These are phyloP conservation scores for Rhinichthys osculus DNA, from an alignment of 2,797 vertebrate genomes.

Conservation along the genomic window DNA sequence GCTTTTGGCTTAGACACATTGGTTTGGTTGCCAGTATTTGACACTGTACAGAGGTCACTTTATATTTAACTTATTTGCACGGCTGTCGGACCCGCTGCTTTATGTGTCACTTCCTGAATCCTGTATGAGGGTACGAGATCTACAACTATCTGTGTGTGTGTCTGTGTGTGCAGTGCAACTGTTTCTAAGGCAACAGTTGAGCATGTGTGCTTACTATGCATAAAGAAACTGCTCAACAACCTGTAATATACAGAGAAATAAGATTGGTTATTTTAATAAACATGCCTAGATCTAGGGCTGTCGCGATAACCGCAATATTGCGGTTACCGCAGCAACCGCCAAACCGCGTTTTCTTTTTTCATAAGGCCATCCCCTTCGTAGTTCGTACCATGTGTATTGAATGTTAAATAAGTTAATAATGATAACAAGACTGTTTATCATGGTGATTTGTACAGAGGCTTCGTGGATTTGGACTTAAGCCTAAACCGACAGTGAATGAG, in stretches of 20 bases:
- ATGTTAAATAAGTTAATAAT: no score
- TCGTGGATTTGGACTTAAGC: no score
- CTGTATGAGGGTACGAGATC: not conserved
- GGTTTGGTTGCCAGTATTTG: slow-evolving; percentile 12
- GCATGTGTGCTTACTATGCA: not conserved
- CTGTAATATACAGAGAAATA: not conserved
- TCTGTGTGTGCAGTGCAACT: not conserved
- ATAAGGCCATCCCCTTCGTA: no score
- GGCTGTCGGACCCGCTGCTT: not conserved
- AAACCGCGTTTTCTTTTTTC: no score
- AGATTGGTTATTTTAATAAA: not conserved
- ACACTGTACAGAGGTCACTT: slow-evolving; percentile 28
- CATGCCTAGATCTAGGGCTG: not conserved
- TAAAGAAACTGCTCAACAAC: not conserved
- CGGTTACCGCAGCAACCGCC: no score
- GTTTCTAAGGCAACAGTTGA: not conserved
- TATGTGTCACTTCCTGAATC: not conserved
- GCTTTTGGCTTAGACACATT: not conserved
- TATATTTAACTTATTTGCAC: not conserved
- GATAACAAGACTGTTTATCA: no score
- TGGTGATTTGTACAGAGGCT: no score
- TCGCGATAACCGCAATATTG: no score
- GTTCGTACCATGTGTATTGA: no score
- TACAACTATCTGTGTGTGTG: not conserved
- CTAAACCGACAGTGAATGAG: no score